phyloP scores from a whole-genome alignment of 2,113 vertebrate species.

The Myodes glareolus region DNA sequence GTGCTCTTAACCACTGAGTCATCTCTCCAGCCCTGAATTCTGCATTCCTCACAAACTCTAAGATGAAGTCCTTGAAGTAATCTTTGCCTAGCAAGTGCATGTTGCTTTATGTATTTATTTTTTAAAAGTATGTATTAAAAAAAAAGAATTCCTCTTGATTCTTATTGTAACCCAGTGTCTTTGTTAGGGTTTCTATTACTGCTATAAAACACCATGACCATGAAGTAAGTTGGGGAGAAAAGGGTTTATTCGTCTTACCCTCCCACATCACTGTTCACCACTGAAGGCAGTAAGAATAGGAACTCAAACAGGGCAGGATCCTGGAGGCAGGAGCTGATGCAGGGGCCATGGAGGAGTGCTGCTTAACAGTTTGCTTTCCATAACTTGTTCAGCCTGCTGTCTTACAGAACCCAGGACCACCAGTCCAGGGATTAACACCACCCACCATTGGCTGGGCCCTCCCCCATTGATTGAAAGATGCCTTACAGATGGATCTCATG shows the following conservation, averaged over 20 bases:
- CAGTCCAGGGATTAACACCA: background rate
- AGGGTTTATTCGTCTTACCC: background rate
- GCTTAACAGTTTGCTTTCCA: background rate
- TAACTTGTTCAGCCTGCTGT: background rate
- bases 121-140: background rate
- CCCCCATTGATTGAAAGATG: background rate
- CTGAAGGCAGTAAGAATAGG: background rate
- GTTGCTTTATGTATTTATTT: background rate
- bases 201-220: background rate
- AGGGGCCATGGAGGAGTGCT: background rate
- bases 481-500: background rate
- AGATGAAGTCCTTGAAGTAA: fast-evolving
- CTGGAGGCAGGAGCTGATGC: background rate
- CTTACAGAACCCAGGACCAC: background rate
- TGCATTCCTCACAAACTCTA: background rate
- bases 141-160: background rate
- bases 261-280: background rate
- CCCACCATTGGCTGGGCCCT: background rate
- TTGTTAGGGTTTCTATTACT: background rate
- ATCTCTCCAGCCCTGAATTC: background rate
- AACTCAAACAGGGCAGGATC: background rate
- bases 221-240: background rate
- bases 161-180: background rate
- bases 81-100: background rate
- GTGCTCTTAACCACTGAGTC: background rate